Base-by-base conservation (phyloP, 2,113 vertebrate genomes). In the Charadrius vociferus region DNA sequence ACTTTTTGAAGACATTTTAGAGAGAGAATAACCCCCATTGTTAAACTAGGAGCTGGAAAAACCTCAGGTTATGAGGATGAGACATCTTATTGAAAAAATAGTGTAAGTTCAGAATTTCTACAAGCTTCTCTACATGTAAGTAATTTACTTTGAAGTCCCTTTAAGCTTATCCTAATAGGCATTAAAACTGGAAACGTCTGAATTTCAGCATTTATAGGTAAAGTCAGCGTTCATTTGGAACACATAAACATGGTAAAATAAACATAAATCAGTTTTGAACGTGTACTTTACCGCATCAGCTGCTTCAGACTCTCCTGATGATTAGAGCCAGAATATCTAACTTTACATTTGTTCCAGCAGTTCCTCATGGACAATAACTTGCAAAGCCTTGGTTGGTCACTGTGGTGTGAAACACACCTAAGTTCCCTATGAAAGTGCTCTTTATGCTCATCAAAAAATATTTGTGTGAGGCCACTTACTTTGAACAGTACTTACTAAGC, bases 61-160 rank as follows among this genome's bases (percentile, higher is more conserved):
- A 11, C 39, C 72, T 80, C 43, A 70, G 53, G 45, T 86, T 86
- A 59, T 34, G 36, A 90, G 49, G 34, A 66, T 58, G 55, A 94
- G 59, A 22, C 45, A 45, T 58, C n/a, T 75, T 81, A 36, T 16
- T 71, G 32, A 87, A 49, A 59, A 62, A 68, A 70, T 29, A 61
- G 34, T 19, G 1, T 55, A 66, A 79, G 14, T 67, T 86, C 41
- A 50, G 79, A 81, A 79, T 79, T 95, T 16, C 59, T 75, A 1
- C 66, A 91, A 94, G 67, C 67, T 86, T 62, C 39, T 86, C 39
- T 63, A 29, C 19, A 5, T 61, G 32, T 79, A 26, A 79, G 61
- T 82, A 90, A 95, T 95, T 88, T 82, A 45, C 37, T 94, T 75
- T 79, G 79, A 96, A 90, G 82, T 92, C 43, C 21, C 56, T 86